Percentiles rank a stretch among this genome's conserved stretches.
Conservation (phyloP, 1,140 invertebrate species). For the Trachymyrmex septentrionalis region DNA sequence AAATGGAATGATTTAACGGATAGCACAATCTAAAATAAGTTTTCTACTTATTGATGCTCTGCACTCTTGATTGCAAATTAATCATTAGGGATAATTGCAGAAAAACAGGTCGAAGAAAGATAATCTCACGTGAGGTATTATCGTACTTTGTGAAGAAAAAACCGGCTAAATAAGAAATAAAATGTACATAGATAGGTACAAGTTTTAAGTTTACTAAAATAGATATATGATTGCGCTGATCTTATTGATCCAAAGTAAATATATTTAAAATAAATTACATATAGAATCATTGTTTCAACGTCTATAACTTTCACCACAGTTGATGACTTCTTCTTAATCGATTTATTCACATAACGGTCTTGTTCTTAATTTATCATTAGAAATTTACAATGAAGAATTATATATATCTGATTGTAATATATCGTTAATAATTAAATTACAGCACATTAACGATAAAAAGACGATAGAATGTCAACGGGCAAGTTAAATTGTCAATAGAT, state of each 20-base stretch:
- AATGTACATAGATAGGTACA: background rate
- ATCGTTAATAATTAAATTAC: background rate
- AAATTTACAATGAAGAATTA: background rate
- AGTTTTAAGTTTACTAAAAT: background rate
- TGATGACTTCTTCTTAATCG: too few species aligned
- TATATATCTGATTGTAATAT: background rate
- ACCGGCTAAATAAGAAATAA: background rate
- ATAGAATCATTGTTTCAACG: too few species aligned
- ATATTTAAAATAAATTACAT: too few species aligned
- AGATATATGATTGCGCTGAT: too few species aligned
- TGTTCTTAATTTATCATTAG: too few species aligned
- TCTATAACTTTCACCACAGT: too few species aligned
- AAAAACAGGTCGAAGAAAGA: background rate
- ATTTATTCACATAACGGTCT: too few species aligned
- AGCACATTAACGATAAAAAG: background rate
- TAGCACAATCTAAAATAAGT: constrained; percentile 12
- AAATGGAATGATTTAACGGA: constrained; percentile 55
- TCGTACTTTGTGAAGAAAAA: background rate
- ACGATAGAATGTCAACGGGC: background rate
- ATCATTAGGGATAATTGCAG: background rate
- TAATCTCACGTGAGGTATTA: background rate
- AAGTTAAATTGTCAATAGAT: background rate
- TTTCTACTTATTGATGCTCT: background rate
- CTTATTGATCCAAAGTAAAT: too few species aligned
- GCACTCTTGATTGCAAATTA: background rate